Percentiles rank a stretch among this genome's conserved stretches.
Conservation (phyloP, 2,113 vertebrate genomes). For the Lanius collurio region DNA sequence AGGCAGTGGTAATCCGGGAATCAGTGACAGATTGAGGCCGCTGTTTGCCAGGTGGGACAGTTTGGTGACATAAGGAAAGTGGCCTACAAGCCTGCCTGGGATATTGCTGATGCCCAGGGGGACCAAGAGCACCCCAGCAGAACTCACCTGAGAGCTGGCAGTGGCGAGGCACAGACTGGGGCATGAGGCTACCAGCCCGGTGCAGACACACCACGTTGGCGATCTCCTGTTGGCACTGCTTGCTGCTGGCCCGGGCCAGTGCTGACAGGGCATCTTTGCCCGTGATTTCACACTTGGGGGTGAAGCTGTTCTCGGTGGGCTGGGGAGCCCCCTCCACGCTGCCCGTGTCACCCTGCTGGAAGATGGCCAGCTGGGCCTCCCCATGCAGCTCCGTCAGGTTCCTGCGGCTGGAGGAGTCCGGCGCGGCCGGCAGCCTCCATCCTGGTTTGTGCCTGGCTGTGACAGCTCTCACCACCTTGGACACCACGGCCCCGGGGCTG, state of each 20-base stretch:
- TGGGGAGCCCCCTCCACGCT: conserved; percentile 93
- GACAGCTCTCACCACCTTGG: conserved; percentile 73
- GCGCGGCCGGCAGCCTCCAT: conserved; percentile 38
- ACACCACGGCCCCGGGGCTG: conserved; percentile 61
- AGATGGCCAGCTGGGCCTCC: conserved; percentile 71
- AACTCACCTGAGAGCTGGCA: conserved; percentile 87
- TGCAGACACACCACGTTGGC: conserved; percentile 94
- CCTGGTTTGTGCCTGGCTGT: conserved; percentile 67
- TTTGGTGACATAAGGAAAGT: background rate
- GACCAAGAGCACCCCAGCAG: background rate
- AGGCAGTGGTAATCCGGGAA: background rate
- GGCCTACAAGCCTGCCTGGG: fast-evolving
- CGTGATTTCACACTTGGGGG: conserved; percentile 90
- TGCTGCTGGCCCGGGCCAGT: conserved; percentile 87
- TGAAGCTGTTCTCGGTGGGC: conserved; percentile 83
- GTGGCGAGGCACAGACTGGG: conserved; percentile 84
- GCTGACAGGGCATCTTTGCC: conserved; percentile 95
- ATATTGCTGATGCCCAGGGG: fast-evolving
- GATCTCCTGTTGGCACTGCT: conserved; percentile 93
- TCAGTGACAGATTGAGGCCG: background rate
- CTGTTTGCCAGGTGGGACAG: background rate
- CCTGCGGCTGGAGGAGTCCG: conserved; percentile 82
- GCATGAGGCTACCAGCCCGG: conserved; percentile 90
- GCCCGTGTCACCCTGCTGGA: conserved; percentile 87
- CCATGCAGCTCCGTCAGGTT: conserved; percentile 80